Conservation (phyloP, 2,113 vertebrate genomes). For the Macaca mulatta region DNA sequence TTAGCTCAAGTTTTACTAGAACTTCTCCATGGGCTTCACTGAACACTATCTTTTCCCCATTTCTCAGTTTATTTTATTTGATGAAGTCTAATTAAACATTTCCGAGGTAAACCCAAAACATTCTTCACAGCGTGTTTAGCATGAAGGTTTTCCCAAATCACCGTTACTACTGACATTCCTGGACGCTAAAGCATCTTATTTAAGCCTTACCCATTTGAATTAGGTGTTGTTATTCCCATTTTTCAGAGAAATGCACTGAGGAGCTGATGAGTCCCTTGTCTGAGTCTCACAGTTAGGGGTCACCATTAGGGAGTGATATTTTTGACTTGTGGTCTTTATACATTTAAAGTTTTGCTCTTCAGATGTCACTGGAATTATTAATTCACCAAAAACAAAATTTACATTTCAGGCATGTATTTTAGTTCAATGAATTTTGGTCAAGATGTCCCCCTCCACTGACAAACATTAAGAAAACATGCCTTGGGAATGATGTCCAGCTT, state of each 20-base stretch:
- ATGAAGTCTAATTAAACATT: background rate
- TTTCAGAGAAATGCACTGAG: background rate
- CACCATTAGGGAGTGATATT: background rate
- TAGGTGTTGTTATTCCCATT: background rate
- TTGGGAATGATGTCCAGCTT: background rate
- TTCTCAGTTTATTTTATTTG: background rate
- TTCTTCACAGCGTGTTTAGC: background rate
- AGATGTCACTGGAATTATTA: background rate
- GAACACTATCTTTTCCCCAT: background rate
- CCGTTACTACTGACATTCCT: background rate
- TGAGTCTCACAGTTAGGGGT: background rate
- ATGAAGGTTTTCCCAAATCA: background rate
- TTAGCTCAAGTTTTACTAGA: background rate
- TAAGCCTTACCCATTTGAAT: background rate
- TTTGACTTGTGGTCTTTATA: background rate
- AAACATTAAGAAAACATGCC: background rate
- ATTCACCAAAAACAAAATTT: background rate
- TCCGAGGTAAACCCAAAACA: background rate
- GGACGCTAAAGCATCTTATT: background rate
- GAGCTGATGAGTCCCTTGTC: background rate
- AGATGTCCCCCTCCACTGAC: background rate
- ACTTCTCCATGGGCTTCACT: background rate
- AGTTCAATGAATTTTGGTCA: background rate
- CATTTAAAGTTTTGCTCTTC: background rate
- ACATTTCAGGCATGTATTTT: background rate